phyloP scores from a whole-genome alignment of 2,113 vertebrate genomes.

The Leiothrix lutea region DNA sequence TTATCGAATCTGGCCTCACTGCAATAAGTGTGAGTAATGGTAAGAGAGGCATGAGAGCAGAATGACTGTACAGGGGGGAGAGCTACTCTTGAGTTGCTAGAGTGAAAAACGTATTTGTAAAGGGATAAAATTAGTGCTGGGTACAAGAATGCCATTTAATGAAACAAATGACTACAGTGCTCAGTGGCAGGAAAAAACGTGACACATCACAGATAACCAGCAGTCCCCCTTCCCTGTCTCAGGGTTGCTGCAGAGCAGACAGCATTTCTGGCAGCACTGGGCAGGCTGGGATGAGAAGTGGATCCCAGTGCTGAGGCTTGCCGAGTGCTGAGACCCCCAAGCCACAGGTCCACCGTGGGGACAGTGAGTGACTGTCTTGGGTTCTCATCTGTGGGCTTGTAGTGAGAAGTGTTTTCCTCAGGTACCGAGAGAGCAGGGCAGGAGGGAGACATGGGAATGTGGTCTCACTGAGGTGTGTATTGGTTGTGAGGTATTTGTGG shows the following conservation, averaged over 20 bases:
- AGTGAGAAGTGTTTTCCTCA: not conserved
- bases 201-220: not conserved
- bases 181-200: not conserved
- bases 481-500: not conserved
- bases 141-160: constrained; percentile 1
- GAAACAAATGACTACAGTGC: not conserved
- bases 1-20: not conserved
- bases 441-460: not conserved
- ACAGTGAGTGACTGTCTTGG: not conserved
- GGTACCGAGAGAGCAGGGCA: fast-evolving
- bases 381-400: not conserved
- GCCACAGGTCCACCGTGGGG: not conserved
- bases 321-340: fast-evolving
- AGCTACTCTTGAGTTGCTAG: not conserved
- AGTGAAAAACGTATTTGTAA: constrained; percentile 26
- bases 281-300: not conserved
- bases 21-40: not conserved
- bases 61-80: constrained; percentile 11
- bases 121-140: constrained; percentile 23
- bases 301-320: not conserved
- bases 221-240: not conserved
- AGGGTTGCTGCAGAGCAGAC: not conserved
- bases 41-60: not conserved
- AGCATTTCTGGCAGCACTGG: not conserved
- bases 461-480: not conserved